Evolutionary conservation across 2,888 invertebrate genomes (phyloP).

Genomic region (Adineta ricciae): DNA sequence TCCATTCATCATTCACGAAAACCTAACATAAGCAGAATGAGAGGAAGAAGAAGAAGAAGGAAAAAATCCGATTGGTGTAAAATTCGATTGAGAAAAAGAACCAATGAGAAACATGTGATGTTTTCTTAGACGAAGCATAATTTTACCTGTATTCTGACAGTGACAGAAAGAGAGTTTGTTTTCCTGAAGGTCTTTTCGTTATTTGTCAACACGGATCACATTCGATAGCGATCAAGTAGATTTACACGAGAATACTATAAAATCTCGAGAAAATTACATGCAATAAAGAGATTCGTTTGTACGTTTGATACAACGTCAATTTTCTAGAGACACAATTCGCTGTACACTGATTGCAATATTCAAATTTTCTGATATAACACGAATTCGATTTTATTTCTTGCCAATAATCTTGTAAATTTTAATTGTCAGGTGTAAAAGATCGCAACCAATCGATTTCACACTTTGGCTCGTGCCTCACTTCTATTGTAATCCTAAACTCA

Average conservation of each 20-base stretch:
- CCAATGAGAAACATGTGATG: neutral
- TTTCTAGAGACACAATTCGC: too few relatives aligned
- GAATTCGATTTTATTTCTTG: neutral
- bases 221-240: too few relatives aligned
- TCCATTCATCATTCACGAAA: constrained; percentile 8
- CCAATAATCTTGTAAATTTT: neutral
- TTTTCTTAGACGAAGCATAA: neutral
- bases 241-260: too few relatives aligned
- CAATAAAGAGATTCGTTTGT: too few relatives aligned
- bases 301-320: too few relatives aligned
- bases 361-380: too few relatives aligned
- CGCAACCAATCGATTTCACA: neutral
- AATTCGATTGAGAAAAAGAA: neutral
- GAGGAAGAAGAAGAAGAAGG: neutral
- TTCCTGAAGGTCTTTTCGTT: neutral
- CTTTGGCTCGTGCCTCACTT: neutral
- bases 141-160: neutral
- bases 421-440: neutral
- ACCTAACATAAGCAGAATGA: neutral
- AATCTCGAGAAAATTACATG: too few relatives aligned
- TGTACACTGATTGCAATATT: too few relatives aligned
- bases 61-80: neutral
- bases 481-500: neutral
- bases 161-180: neutral
- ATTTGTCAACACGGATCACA: too few relatives aligned